phyloP scores from a whole-genome alignment of 2,797 vertebrate species.

The Eulemur albifrons region DNA sequence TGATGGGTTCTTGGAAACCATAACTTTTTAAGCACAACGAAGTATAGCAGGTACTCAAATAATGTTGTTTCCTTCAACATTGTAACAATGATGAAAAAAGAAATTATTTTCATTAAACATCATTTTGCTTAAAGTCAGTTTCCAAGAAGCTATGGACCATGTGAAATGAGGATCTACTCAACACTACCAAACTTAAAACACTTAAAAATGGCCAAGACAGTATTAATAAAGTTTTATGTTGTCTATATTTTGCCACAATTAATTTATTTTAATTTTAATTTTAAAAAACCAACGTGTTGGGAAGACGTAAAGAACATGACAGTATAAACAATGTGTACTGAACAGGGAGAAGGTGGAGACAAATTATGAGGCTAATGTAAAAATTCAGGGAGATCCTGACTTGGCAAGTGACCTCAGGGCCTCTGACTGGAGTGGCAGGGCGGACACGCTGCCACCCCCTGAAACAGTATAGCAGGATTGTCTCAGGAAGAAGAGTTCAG shows the following conservation, averaged over 20 bases:
- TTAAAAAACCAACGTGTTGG: not conserved
- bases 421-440: not conserved
- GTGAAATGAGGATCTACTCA: not conserved
- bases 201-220: not conserved
- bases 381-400: not conserved
- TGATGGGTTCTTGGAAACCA: not conserved
- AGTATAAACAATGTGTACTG: accelerated
- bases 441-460: not conserved
- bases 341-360: not conserved
- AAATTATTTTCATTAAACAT: not conserved
- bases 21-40: not conserved
- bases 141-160: not conserved
- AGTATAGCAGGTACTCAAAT: not conserved
- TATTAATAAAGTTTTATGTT: not conserved
- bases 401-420: not conserved
- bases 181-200: not conserved
- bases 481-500: not conserved
- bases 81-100: not conserved
- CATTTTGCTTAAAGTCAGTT: not conserved
- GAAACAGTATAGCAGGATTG: no score
- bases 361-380: not conserved
- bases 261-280: not conserved
- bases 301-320: not conserved
- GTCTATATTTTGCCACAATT: not conserved
- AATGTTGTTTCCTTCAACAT: not conserved